Evolutionary conservation across 2,888 invertebrate species (phyloP), one percentile per base, ranked within the genome.

Genomic region (Sympetrum striolatum): DNA sequence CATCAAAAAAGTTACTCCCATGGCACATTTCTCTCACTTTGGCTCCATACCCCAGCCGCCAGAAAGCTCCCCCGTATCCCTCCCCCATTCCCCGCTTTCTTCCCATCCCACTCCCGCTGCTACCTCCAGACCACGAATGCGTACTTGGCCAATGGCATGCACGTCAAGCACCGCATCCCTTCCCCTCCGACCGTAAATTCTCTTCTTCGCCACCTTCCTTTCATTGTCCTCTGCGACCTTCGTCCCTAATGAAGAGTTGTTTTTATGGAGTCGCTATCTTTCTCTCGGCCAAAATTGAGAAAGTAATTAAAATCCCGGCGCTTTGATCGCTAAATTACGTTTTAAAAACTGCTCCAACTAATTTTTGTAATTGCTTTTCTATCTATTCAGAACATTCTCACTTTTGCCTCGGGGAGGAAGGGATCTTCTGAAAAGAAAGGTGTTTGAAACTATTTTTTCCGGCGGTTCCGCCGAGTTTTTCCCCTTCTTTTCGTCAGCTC

Each of bases 261-360:
- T 86, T 86, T 60, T 86, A 60, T 48, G 58, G 37, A 86, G 39
- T 22, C 64, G n/a, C 86, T 39, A 35, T 64, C 86, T 37, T 60
- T 39, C 39, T 22, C 82, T 60, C 58, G 10, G 35, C n/a, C 86
- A 35, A 60, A 86, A 60, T 86, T 64, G 60, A 64, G 86, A 64
- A 64, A 86, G 86, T 60, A 86, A 60, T 86, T 86, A 86, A 86
- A 86, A 60, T 86, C 58, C 86, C 37, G 37, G 60, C 86, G 37
- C 86, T 86, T 86, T 86, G 60, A 86, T 86, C 86, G 60, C 86
- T 37, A 58, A 86, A 86, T 37, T 86, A 37, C 86, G 64, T 86
- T 86, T 37, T 37, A 64, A 86, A 60, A 86, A 86, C 86, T 60
- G 60, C 60, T 60, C 60, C 25, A 86, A 86, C 86, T 86, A 86